Conservation (phyloP, 2,797 vertebrate species). For the Bovichtus variegatus region DNA sequence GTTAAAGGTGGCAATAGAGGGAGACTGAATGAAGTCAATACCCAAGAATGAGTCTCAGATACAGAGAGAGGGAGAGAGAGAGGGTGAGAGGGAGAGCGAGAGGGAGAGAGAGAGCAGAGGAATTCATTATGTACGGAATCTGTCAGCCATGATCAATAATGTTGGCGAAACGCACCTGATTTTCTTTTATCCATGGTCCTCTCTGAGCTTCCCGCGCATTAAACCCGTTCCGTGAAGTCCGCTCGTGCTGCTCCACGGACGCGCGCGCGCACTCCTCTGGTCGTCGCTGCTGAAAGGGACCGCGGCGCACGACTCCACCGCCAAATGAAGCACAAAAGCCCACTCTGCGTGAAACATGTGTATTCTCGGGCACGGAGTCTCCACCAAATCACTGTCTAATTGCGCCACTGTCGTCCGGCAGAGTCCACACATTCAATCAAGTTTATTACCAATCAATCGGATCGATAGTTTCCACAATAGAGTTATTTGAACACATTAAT, state of each 20-base stretch:
- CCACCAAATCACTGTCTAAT: slow-evolving; percentile 68
- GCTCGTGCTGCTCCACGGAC: slow-evolving; percentile 23
- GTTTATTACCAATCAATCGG: slow-evolving; percentile 68
- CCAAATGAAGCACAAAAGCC: slow-evolving; percentile 78
- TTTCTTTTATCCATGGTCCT: slow-evolving; percentile 36
- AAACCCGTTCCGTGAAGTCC: slow-evolving; percentile 26
- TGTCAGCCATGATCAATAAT: slow-evolving; percentile 67
- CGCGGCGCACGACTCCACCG: slow-evolving; percentile 78
- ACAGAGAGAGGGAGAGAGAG: slow-evolving; percentile 14
- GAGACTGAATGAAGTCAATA: slow-evolving; percentile 66
- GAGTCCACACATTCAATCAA: slow-evolving; percentile 61
- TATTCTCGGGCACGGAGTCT: background rate
- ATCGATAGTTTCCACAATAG: slow-evolving; percentile 50
- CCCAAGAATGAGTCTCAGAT: slow-evolving; percentile 65
- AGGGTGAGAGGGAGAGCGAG: slow-evolving; percentile 9
- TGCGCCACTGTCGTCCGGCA: slow-evolving; percentile 36
- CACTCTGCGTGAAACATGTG: slow-evolving; percentile 18
- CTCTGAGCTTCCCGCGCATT: slow-evolving; percentile 38
- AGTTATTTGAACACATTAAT: slow-evolving; percentile 58
- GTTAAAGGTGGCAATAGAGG: slow-evolving; percentile 62
- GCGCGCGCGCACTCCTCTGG: slow-evolving; percentile 63
- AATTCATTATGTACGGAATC: slow-evolving; percentile 61
- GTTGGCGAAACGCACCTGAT: slow-evolving; percentile 72
- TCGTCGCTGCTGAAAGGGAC: slow-evolving; percentile 83
- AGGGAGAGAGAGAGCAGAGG: slow-evolving; percentile 45